Evolutionary conservation across 2,113 vertebrate species (phyloP), one percentile per base, ranked within the genome.

Genomic region (Nothobranchius furzeri): DNA sequence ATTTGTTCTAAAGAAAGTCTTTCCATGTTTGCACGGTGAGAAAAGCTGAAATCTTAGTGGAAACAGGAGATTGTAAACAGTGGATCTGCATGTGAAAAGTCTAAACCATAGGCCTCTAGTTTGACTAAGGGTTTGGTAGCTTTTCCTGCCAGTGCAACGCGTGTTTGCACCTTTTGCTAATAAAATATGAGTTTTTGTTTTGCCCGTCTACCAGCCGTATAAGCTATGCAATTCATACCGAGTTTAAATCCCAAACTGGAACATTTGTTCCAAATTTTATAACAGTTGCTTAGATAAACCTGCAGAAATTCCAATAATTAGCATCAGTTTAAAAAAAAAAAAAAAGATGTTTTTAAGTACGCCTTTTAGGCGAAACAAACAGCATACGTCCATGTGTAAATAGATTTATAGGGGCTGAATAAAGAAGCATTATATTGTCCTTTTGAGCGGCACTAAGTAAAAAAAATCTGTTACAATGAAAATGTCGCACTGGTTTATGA

Each of bases 71-170:
- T 30, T 30, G 30, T 30, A 30, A 30, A 30, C 30, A 0, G 30
- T 30, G 30, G 30, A 30, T 30, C 9, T 9, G 58, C 47, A 37
- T 7, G 1, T 40, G 37, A 55, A n/a, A 63, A 46, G 65, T 30
- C 24, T 54, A 60, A 48, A 20, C 42, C 20, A 13, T 6, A 15
- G 3, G 53, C 24, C 64, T 70, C 53, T 69, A 24, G 64, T 76
- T 80, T 78, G 66, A 70, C 45, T 20, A 37, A 54, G 24, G 52
- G 58, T 13, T 20, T 50, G 52, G 71, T 45, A 24, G 55, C 61
- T 62, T 71, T 47, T 30, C 30, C 30, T 30, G 30, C 3, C 30
- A 46, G 20, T 46, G 60, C 20, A 75, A 68, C 0, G 0, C 30
- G 24, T 49, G 54, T 24, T 57, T n/a, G 55, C 30, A 46, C 45